Conservation (phyloP, 2,888 invertebrate species). For the Lamellibrachia satsuma region DNA sequence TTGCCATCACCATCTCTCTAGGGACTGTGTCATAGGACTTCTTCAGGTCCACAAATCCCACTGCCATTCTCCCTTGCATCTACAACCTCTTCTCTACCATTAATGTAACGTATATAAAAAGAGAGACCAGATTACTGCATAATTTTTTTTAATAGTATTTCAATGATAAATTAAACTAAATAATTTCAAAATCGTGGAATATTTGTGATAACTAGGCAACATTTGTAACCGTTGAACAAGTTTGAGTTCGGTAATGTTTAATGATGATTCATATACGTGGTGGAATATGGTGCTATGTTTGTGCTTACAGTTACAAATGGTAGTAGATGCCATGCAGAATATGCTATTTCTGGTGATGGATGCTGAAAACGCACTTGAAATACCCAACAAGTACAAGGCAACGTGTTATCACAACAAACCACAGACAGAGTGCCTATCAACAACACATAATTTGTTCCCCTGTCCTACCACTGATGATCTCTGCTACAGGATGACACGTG, state of each 20-base stretch:
- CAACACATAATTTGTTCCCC: neutral
- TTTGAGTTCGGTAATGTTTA: neutral
- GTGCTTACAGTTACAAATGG: neutral
- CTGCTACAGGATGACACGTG: neutral
- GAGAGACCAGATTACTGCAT: no score
- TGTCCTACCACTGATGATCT: neutral
- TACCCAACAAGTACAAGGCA: neutral
- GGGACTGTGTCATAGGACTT: no score
- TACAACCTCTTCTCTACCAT: no score
- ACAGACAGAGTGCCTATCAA: neutral
- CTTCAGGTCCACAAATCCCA: no score
- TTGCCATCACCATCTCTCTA: no score
- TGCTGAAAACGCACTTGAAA: neutral
- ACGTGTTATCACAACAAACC: neutral
- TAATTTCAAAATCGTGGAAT: neutral
- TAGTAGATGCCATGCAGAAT: neutral
- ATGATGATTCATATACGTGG: no score
- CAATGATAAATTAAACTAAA: neutral
- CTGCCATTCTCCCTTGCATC: no score
- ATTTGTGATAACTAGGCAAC: neutral
- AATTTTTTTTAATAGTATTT: no score
- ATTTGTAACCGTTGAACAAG: neutral
- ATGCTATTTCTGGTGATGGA: neutral
- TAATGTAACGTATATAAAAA: no score
- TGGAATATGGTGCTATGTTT: neutral